phyloP scores from a whole-genome alignment of 2,888 invertebrate genomes.

The Lacanobia wlatinum region DNA sequence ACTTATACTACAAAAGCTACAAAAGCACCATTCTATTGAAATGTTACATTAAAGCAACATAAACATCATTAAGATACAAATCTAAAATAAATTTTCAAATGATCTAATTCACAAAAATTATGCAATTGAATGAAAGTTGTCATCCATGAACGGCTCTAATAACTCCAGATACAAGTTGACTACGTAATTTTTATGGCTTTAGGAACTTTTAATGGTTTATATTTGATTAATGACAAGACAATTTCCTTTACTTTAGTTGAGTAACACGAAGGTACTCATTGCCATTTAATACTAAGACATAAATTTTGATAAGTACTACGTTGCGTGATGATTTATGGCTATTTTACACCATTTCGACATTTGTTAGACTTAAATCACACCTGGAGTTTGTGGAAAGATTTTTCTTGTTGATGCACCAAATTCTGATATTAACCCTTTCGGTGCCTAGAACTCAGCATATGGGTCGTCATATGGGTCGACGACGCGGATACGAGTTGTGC shows the following conservation, averaged over 20 bases:
- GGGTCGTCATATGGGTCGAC: too few species aligned
- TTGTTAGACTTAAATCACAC: slow-evolving; percentile 7
- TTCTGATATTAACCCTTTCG: too few species aligned
- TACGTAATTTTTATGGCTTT: slow-evolving; percentile 71
- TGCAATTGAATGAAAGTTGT: slow-evolving; percentile 78
- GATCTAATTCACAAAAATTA: slow-evolving; percentile 60
- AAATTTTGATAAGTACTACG: slow-evolving; percentile 48
- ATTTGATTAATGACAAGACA: slow-evolving; percentile 71
- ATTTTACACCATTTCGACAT: slow-evolving; percentile 38
- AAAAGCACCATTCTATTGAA: background rate
- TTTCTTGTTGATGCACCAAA: background rate
- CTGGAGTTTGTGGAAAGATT: background rate
- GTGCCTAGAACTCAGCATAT: too few species aligned
- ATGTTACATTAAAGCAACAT: slow-evolving; percentile 17
- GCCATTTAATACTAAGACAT: slow-evolving; percentile 48
- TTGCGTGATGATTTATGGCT: slow-evolving; percentile 42
- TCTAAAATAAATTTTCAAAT: slow-evolving; percentile 28
- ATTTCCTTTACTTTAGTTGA: slow-evolving; percentile 69
- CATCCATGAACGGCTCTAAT: slow-evolving; percentile 72
- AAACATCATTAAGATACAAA: slow-evolving; percentile 29
- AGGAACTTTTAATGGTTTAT: slow-evolving; percentile 70
- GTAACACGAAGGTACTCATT: slow-evolving; percentile 56
- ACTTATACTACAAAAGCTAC: too few species aligned
- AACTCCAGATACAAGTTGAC: slow-evolving; percentile 65
- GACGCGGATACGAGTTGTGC: too few species aligned